phyloP scores from a whole-genome alignment of 2,797 vertebrate species.

The Cuculus canorus region DNA sequence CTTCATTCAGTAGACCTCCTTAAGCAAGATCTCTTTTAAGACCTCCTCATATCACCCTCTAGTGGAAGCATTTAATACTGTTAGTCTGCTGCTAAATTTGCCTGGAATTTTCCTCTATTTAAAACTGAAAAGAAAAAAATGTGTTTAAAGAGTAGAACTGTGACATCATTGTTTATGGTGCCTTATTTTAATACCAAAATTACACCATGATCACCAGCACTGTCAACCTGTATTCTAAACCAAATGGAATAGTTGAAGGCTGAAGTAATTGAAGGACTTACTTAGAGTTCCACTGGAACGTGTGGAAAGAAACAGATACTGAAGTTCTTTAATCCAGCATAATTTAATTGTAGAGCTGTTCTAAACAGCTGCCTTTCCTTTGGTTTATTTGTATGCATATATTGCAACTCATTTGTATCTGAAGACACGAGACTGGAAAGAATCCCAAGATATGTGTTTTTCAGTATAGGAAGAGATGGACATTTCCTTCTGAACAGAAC shows the following conservation, averaged over 20 bases:
- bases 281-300: neutral
- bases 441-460: neutral
- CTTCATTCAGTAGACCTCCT: neutral
- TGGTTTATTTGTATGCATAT: neutral
- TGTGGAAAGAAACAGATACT: neutral
- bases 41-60: neutral
- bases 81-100: neutral
- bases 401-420: neutral
- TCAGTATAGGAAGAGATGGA: neutral
- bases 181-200: neutral
- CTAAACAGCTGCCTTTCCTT: neutral
- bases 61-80: neutral
- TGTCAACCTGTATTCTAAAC: neutral
- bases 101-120: neutral
- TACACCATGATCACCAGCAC: neutral
- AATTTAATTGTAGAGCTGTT: neutral
- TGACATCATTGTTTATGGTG: neutral
- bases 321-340: no score
- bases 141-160: neutral
- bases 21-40: neutral
- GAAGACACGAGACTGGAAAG: neutral
- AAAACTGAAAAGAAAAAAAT: neutral
- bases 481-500: neutral
- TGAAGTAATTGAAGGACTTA: neutral
- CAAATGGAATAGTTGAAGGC: neutral